A percentile compares a stretch with the other conserved stretches of the same genome.
Evolutionary conservation across 2,888 invertebrate genomes (phyloP).

Genomic region (Linnaemya vulpina): DNA sequence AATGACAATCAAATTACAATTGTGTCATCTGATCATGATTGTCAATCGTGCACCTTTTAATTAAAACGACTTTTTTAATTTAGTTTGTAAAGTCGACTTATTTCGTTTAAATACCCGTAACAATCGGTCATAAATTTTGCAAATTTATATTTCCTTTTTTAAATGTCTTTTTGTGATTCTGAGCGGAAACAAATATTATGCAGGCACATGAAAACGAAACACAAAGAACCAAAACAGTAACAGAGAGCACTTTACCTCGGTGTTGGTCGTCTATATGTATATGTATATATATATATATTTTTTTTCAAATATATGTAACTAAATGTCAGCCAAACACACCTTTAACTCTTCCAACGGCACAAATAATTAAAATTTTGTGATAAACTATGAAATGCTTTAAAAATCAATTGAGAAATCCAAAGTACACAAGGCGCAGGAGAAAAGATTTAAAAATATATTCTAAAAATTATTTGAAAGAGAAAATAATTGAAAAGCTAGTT

Average conservation of each 20-base stretch:
- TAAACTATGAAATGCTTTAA: neutral
- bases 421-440: no score
- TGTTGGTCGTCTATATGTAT: constrained; percentile 13
- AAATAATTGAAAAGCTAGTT: no score
- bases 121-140: constrained; percentile 37
- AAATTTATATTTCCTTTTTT: constrained; percentile 59
- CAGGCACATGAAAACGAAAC: constrained; percentile 14
- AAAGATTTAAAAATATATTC: no score
- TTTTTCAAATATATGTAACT: constrained; percentile 1
- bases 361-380: neutral
- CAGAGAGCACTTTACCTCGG: constrained; percentile 40
- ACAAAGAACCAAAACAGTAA: constrained; percentile 6
- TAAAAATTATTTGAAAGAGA: no score
- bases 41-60: constrained; percentile 42
- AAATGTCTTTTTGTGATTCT: constrained; percentile 25
- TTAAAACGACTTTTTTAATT: constrained; percentile 40
- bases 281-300: no score
- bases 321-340: neutral
- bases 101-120: constrained; percentile 5
- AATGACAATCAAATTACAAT: constrained; percentile 14
- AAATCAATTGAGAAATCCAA: neutral
- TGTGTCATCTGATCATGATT: constrained; percentile 4
- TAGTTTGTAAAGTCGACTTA: neutral
- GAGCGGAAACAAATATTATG: constrained; percentile 59
- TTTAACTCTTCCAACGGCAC: constrained; percentile 10